phyloP scores from a whole-genome alignment of 1,140 invertebrate genomes.

The Saxidomus purpurata region DNA sequence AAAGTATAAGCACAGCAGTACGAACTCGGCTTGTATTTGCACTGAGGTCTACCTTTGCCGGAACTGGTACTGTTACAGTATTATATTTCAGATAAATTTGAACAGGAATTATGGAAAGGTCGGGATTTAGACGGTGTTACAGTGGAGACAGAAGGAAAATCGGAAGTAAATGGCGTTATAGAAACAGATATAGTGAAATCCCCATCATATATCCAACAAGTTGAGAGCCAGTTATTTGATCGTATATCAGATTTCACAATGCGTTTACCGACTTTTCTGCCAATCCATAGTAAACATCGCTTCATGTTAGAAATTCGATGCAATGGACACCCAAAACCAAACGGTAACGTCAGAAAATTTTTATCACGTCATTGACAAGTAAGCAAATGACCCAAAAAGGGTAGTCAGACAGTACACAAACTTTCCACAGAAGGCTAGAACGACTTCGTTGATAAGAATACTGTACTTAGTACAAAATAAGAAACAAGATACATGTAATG shows the following conservation, averaged over 20 bases:
- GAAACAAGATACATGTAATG: no score
- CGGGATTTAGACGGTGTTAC: slow-evolving; percentile 10
- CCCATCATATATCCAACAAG: neutral
- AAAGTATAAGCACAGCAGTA: no score
- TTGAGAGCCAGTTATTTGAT: slow-evolving; percentile 37
- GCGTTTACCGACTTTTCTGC: slow-evolving; percentile 15
- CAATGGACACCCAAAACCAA: slow-evolving; percentile 44
- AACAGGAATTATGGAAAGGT: slow-evolving; percentile 28
- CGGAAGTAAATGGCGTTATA: slow-evolving; percentile 1
- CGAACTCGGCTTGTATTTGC: no score
- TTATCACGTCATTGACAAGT: no score
- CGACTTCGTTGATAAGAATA: no score
- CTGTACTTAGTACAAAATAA: no score
- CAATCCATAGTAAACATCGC: slow-evolving; percentile 47
- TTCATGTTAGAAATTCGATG: slow-evolving; percentile 48
- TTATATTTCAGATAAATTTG: slow-evolving; percentile 56
- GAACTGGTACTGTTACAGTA: no score
- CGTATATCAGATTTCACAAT: slow-evolving; percentile 29
- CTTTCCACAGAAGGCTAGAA: no score
- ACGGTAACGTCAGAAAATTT: slow-evolving; percentile 36
- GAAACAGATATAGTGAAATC: neutral
- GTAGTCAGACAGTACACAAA: no score
- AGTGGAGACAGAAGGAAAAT: neutral
- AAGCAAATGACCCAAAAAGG: no score
- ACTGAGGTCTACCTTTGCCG: no score